Evolutionary conservation across 2,113 vertebrate genomes (phyloP).

Genomic region (Alaudala cheleensis): DNA sequence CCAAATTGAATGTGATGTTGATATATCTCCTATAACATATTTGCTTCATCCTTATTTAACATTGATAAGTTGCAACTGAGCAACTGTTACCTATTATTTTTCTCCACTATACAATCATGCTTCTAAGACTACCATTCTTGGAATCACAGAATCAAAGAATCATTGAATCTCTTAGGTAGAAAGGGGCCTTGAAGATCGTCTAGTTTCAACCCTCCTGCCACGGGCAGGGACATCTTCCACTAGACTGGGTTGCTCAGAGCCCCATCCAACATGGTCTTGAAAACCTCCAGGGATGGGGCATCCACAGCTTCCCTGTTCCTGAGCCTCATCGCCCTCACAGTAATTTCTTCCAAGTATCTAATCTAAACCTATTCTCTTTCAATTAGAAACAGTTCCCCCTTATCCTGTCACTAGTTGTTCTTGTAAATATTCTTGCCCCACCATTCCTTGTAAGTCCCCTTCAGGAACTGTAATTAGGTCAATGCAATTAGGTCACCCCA

Average conservation of each 20-base stretch:
- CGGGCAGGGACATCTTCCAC: not conserved
- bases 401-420: not conserved
- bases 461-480: not conserved
- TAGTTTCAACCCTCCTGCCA: not conserved
- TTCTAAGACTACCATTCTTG: not conserved
- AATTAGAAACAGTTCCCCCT: not conserved
- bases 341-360: not conserved
- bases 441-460: not conserved
- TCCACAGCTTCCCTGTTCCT: not conserved
- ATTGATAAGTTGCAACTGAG: not conserved
- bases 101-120: not conserved
- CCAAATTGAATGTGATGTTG: not conserved
- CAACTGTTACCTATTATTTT: not conserved
- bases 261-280: not conserved
- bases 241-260: not conserved
- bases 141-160: not conserved
- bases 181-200: not conserved
- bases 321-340: not conserved
- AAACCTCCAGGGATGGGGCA: not conserved
- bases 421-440: not conserved
- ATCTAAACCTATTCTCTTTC: not conserved
- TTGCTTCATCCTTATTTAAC: not conserved
- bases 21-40: not conserved
- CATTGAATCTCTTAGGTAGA: not conserved
- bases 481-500: rapidly evolving